Evolutionary conservation across 2,113 vertebrate genomes (phyloP).

Genomic region (Motacilla tschutschensis): DNA sequence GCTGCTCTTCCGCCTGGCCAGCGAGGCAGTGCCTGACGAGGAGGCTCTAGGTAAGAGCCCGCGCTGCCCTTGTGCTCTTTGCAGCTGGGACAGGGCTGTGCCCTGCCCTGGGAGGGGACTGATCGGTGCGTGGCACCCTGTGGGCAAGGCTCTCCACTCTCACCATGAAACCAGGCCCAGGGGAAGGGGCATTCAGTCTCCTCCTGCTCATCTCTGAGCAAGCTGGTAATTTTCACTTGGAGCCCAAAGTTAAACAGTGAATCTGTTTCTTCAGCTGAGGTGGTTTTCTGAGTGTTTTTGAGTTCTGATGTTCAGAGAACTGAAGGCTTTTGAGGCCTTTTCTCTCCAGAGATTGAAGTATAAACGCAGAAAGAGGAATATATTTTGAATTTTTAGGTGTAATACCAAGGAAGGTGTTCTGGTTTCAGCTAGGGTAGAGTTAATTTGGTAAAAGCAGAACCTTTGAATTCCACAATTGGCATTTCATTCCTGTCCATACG

Average conservation of each 20-base stretch:
- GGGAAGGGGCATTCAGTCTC: neutral
- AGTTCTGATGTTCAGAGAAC: neutral
- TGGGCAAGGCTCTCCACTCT: neutral
- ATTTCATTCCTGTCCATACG: neutral
- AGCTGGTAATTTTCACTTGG: neutral
- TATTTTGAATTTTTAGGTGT: neutral
- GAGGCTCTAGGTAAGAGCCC: slow-evolving; percentile 73
- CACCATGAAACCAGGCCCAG: neutral
- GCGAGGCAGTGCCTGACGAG: slow-evolving; percentile 78
- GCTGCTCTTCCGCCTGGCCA: slow-evolving; percentile 85
- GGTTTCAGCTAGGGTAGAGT: neutral
- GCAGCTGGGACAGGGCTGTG: neutral
- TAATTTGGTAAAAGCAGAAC: neutral
- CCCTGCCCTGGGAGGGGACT: neutral
- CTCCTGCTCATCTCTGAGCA: neutral
- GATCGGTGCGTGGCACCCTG: neutral
- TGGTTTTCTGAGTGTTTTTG: neutral
- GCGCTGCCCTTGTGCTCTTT: accelerated
- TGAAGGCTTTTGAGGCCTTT: neutral
- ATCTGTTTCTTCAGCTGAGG: neutral
- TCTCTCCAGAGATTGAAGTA: neutral
- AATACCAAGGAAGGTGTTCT: neutral
- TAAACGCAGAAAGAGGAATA: neutral
- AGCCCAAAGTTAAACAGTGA: neutral
- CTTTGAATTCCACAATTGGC: neutral